Conservation (phyloP, 1,140 invertebrate genomes). For the Heliconius eleuchia region DNA sequence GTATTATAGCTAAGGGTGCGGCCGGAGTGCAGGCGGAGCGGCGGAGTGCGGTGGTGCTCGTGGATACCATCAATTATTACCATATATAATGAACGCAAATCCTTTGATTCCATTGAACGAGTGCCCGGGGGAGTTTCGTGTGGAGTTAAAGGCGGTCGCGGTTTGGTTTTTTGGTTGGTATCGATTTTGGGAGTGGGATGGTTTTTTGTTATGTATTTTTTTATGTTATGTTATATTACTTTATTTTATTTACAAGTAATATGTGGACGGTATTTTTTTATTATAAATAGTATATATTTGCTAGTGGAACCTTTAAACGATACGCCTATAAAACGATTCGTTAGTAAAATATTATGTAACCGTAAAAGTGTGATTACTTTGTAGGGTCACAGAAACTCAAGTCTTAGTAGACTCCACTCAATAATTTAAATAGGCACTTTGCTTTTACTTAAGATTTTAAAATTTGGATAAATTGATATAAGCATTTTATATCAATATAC, state of each 20-base stretch:
- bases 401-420: too few relatives aligned
- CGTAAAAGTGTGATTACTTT: background rate
- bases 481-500: too few relatives aligned
- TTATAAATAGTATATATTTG: background rate
- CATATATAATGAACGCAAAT: slow-evolving; percentile 76
- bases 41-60: slow-evolving; percentile 34
- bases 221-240: background rate
- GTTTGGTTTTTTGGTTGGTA: background rate
- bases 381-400: too few relatives aligned
- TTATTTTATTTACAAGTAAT: too few relatives aligned
- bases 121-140: slow-evolving; percentile 58
- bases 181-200: background rate
- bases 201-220: background rate
- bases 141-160: slow-evolving; percentile 45
- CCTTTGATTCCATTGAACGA: slow-evolving; percentile 80
- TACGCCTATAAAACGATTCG: too few relatives aligned
- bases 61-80: slow-evolving; percentile 72
- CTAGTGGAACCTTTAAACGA: too few relatives aligned
- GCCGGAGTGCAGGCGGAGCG: slow-evolving; percentile 21
- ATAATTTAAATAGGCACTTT: too few relatives aligned
- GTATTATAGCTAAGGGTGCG: slow-evolving; percentile 23
- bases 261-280: too few relatives aligned
- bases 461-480: too few relatives aligned
- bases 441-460: too few relatives aligned
- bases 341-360: background rate